A percentile compares a stretch with the other conserved stretches of the same genome.
These are phyloP conservation scores for Crocodylus rhombifer DNA, from an alignment of 2,797 vertebrate species.

Conservation along the genomic window DNA sequence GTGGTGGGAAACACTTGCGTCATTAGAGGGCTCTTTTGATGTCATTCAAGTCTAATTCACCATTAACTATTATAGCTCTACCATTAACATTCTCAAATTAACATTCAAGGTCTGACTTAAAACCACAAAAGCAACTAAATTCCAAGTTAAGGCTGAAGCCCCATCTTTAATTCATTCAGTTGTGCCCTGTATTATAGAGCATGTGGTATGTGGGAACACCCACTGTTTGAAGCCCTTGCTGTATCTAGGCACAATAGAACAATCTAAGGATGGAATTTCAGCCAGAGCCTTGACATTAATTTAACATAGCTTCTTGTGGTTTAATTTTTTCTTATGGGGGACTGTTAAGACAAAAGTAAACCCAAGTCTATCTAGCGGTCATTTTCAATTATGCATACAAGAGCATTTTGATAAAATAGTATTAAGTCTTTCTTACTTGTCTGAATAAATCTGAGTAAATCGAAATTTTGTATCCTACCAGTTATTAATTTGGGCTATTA, in stretches of 20 bases:
- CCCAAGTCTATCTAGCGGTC: constrained; percentile 4
- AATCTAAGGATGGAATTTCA: constrained; percentile 56
- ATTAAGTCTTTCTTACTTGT: background rate
- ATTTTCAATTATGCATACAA: constrained; percentile 29
- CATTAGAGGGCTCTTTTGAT: constrained; percentile 27
- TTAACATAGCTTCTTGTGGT: background rate
- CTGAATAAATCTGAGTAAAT: background rate
- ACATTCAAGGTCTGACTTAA: background rate
- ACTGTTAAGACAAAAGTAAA: constrained; percentile 33
- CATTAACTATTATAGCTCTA: constrained; percentile 3
- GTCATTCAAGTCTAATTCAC: constrained; percentile 43
- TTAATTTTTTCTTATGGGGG: constrained; percentile 35
- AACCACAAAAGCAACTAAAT: constrained; percentile 41
- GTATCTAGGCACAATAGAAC: constrained; percentile 19
- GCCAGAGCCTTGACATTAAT: background rate
- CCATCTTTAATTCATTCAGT: background rate
- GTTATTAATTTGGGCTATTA: background rate
- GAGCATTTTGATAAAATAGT: background rate
- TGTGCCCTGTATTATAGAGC: background rate
- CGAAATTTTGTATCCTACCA: constrained; percentile 30
- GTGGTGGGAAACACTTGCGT: constrained; percentile 9
- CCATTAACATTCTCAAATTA: constrained; percentile 17
- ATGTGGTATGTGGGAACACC: background rate
- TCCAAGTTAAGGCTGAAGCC: constrained; percentile 35
- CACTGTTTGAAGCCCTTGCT: background rate